Evolutionary conservation across 1,140 invertebrate genomes (phyloP).

Genomic region (Whitmania pigra): DNA sequence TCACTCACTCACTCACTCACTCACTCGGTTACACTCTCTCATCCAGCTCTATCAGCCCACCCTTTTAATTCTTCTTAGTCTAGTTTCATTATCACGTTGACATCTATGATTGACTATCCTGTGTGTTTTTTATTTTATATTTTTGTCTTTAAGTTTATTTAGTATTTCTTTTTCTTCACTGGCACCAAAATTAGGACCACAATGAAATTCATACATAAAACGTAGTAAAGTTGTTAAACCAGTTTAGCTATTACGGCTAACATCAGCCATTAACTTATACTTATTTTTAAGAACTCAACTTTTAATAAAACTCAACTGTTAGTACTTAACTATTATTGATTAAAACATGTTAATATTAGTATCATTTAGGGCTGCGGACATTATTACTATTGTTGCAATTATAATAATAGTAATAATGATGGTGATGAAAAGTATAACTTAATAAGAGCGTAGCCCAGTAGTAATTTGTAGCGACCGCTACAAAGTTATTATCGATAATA

Average conservation of each 20-base stretch:
- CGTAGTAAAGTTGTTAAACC: background rate
- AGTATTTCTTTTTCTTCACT: no score
- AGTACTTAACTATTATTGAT: background rate
- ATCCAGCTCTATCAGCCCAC: background rate
- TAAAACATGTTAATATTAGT: no score
- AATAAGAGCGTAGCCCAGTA: no score
- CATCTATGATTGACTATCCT: no score
- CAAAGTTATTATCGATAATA: no score
- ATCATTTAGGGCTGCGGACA: no score
- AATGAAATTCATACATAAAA: background rate
- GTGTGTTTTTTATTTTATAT: no score
- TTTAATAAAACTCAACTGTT: background rate
- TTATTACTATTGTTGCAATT: background rate
- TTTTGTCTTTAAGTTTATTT: no score
- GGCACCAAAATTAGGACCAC: no score
- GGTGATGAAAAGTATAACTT: background rate
- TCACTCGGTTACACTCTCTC: background rate
- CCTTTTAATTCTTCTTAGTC: background rate
- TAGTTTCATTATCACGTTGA: background rate
- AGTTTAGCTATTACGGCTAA: no score
- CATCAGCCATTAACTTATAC: no score
- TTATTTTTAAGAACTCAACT: background rate
- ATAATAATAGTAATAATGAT: background rate
- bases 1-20: conserved; percentile 3
- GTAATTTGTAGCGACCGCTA: no score